Evolutionary conservation across 2,888 invertebrate genomes (phyloP), one percentile per base, ranked within the genome.

Genomic region (Drosophila atroscutellata): DNA sequence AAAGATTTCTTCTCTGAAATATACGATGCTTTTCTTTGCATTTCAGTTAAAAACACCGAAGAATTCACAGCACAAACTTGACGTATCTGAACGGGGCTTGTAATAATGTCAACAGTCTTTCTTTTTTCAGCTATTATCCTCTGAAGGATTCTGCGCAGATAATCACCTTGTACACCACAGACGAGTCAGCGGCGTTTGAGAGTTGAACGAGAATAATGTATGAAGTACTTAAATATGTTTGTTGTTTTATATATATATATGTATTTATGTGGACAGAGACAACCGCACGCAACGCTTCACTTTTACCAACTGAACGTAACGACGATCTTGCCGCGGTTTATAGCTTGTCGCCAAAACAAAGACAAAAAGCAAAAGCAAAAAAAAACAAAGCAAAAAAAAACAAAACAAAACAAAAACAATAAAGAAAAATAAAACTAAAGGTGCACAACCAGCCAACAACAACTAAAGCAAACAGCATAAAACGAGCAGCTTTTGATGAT

Each of bases 301-400:
- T 91, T 92, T 91, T 91, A 92, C 91, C 90, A 91, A 93, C 93
- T 93, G 93, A 91, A 92, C 91, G 91, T 81, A 86, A 81, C 84
- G 90, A 86, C 91, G 90, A 91, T 91, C 91, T 91, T 91, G 90
- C 91, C 91, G 90, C 91, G 87, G 93, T 91, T 93, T 93, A 93
- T 93, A 93, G 92, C 92, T 91, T 92, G 91, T 91, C 92, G 91
- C 90, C 92, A 92, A 91, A 90, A 84, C 68, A 67, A 73, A 75
- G 74, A 80, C 69, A 24, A 60, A 54, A 68, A 55, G n/a, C 15
- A 42, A 56, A 69, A 67, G 28, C 28, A 71, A 69, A 74, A 77
- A 62, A 62, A 65, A 68, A 24, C 0, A n/a, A 36, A 26, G 20
- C n/a, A 8, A 45, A 2, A n/a, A 74, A 75, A 79, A 75, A 80